Evolutionary conservation across 2,113 vertebrate species (phyloP).

Genomic region (Brienomyrus longianalis): DNA sequence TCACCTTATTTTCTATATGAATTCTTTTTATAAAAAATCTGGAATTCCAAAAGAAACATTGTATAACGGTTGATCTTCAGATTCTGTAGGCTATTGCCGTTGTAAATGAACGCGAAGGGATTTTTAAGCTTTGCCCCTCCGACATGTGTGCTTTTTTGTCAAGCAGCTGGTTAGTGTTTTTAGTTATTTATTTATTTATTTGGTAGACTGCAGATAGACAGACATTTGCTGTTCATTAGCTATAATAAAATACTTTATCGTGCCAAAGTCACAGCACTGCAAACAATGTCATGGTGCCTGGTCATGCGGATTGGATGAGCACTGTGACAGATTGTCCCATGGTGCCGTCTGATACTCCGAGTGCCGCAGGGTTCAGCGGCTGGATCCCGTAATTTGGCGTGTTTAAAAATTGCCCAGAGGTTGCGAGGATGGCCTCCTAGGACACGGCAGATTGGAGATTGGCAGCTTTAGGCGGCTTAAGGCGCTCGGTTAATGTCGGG

Average conservation of each 20-base stretch:
- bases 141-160: neutral
- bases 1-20: neutral
- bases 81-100: neutral
- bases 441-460: neutral
- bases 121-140: neutral
- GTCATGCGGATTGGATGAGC: neutral
- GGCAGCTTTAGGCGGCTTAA: neutral
- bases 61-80: too few relatives aligned
- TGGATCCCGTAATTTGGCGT: neutral
- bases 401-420: neutral
- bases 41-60: too few relatives aligned
- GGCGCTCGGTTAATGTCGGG: neutral
- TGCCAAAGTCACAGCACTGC: neutral
- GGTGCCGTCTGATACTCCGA: neutral
- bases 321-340: neutral
- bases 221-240: neutral
- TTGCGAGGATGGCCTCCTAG: neutral
- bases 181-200: neutral
- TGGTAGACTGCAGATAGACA: neutral
- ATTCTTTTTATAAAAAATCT: neutral
- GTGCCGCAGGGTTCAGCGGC: neutral
- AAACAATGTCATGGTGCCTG: neutral
- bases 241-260: neutral
- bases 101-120: neutral
- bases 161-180: neutral